These are phyloP conservation scores for Uropetala carovei DNA, from an alignment of 2,888 invertebrate genomes.

Conservation along the genomic window DNA sequence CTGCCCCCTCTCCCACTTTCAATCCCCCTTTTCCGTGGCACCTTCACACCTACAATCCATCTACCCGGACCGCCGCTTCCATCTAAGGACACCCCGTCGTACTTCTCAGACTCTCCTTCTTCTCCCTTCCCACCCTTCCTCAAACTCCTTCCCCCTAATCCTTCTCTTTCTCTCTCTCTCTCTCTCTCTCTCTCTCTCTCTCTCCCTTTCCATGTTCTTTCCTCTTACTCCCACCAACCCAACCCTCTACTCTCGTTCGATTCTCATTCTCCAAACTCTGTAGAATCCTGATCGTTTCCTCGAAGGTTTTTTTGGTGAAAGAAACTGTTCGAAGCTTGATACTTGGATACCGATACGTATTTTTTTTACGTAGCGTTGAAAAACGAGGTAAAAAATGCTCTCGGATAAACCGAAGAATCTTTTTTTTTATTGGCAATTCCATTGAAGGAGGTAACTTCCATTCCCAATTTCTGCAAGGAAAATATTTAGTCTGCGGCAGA, in stretches of 20 bases:
- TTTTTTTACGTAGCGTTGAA: too few relatives aligned
- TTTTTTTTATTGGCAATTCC: too few relatives aligned
- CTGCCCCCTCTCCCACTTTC: background rate
- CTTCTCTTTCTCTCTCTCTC: background rate
- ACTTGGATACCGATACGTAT: too few relatives aligned
- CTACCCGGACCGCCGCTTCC: slow-evolving; percentile 5
- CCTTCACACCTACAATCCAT: slow-evolving; percentile 25
- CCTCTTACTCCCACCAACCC: background rate
- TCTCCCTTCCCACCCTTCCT: background rate
- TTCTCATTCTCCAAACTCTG: background rate
- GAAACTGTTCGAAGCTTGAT: too few relatives aligned
- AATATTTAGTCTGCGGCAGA: too few relatives aligned
- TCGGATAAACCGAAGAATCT: too few relatives aligned
- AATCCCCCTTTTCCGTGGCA: background rate
- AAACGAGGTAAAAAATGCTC: too few relatives aligned
- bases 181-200: background rate
- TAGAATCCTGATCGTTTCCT: background rate
- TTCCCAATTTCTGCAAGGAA: too few relatives aligned
- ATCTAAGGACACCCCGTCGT: background rate
- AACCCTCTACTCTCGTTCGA: background rate
- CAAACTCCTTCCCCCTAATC: background rate
- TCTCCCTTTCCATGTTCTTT: background rate
- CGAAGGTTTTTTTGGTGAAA: too few relatives aligned
- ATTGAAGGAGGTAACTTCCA: too few relatives aligned
- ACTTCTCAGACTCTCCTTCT: background rate